Evolutionary conservation across 2,888 invertebrate genomes (phyloP).

Genomic region (Melanostoma scalare): DNA sequence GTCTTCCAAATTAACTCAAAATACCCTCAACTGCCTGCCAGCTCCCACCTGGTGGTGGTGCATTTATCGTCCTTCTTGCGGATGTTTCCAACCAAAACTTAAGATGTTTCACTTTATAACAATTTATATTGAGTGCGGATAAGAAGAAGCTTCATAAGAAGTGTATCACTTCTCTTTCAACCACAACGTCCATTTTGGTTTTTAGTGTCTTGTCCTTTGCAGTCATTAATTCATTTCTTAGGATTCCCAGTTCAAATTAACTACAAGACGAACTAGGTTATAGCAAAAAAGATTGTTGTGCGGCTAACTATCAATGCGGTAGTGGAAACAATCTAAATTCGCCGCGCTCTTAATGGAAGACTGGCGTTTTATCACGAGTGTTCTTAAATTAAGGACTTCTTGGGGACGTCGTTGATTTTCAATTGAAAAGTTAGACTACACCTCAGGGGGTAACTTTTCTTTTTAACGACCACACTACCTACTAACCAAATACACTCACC

Average conservation of each 20-base stretch:
- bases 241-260: slow-evolving; percentile 54
- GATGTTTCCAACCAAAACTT: slow-evolving; percentile 49
- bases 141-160: slow-evolving; percentile 2
- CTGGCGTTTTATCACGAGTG: slow-evolving; percentile 55
- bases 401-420: slow-evolving; percentile 64
- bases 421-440: slow-evolving; percentile 64
- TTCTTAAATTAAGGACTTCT: slow-evolving; percentile 67
- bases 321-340: slow-evolving; percentile 35
- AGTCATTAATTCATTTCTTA: slow-evolving; percentile 46
- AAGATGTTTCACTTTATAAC: slow-evolving; percentile 66
- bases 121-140: slow-evolving; percentile 15
- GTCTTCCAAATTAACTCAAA: slow-evolving; percentile 25
- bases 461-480: slow-evolving; percentile 22
- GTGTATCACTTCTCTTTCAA: neutral
- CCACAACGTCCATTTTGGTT: slow-evolving; percentile 3
- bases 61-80: slow-evolving; percentile 31
- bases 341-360: slow-evolving; percentile 28
- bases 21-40: slow-evolving; percentile 8
- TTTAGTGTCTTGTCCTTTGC: neutral
- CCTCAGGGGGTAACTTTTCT: slow-evolving; percentile 53
- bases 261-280: slow-evolving; percentile 29
- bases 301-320: slow-evolving; percentile 10
- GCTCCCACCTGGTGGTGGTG: slow-evolving; percentile 24
- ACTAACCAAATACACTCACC: slow-evolving; percentile 12
- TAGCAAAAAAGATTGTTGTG: slow-evolving; percentile 14